A percentile compares a stretch with the other conserved stretches of the same genome.
These are phyloP conservation scores for Bombylius discolor DNA, from an alignment of 2,888 invertebrate species.

Conservation along the genomic window DNA sequence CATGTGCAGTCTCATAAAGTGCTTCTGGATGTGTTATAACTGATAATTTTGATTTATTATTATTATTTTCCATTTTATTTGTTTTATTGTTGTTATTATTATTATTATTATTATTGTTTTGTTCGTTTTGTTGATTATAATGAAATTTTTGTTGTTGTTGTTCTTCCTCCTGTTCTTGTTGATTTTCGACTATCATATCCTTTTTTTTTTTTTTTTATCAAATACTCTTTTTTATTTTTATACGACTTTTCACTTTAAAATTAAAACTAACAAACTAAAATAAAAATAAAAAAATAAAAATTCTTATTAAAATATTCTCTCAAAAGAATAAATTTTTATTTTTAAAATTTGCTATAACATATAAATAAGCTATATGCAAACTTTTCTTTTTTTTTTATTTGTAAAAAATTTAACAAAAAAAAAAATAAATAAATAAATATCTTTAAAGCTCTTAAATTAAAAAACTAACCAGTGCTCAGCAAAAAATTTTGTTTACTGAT, in stretches of 20 bases:
- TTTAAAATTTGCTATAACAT: too few relatives aligned
- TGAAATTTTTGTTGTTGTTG: neutral
- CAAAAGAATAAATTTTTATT: neutral
- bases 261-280: neutral
- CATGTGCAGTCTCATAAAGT: conserved; percentile 18
- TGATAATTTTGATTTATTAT: neutral
- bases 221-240: too few relatives aligned
- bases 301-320: too few relatives aligned
- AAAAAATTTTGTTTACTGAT: too few relatives aligned
- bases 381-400: neutral
- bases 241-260: too few relatives aligned
- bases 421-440: too few relatives aligned
- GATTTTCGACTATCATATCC: neutral
- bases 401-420: too few relatives aligned
- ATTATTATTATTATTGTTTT: neutral
- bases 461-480: too few relatives aligned
- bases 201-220: neutral
- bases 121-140: neutral
- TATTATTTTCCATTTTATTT: neutral
- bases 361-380: too few relatives aligned
- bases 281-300: neutral
- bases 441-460: too few relatives aligned
- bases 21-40: conserved; percentile 1
- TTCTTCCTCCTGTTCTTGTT: neutral
- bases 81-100: neutral